Percentiles rank a stretch among this genome's conserved stretches.
Evolutionary conservation across 30 jellyfish, hydroid and myxozoan species (phyloP).

Genomic region (Mastigias papua): DNA sequence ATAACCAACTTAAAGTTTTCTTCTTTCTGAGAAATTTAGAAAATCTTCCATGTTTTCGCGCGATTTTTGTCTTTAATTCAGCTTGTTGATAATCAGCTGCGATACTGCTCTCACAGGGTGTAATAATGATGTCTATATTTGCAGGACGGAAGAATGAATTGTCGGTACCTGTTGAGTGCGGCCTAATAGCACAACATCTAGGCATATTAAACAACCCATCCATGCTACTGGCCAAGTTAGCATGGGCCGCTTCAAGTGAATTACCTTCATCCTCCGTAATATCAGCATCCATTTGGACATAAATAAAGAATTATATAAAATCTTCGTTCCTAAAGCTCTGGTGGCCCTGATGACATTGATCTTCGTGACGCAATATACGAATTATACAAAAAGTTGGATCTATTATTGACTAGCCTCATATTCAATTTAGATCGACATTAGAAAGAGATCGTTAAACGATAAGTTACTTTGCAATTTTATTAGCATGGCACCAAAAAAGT

Average conservation of each 20-base stretch:
- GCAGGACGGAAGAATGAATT: slow-evolving; percentile 44
- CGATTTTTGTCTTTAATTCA: slow-evolving; percentile 22
- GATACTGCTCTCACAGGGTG: slow-evolving; percentile 63
- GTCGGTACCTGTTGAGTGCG: not conserved
- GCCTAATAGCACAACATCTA: not conserved
- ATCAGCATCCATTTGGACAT: not conserved
- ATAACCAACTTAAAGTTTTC: slow-evolving; percentile 23
- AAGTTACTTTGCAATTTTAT: no score
- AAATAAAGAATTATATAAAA: no score
- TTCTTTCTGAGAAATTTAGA: not conserved
- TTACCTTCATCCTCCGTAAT: not conserved
- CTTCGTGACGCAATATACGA: not conserved
- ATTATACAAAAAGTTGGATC: no score
- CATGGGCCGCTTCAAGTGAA: not conserved
- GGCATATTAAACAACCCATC: not conserved
- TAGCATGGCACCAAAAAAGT: no score
- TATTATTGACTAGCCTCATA: no score
- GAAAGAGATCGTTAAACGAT: no score
- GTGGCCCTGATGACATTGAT: no score
- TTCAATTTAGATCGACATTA: no score
- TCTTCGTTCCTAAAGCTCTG: no score
- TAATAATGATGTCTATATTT: slow-evolving; percentile 56
- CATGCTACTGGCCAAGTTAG: not conserved
- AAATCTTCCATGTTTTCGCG: slow-evolving; percentile 7
- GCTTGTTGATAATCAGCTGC: slow-evolving; percentile 45